Evolutionary conservation across 2,113 vertebrate genomes (phyloP), one percentile per base, ranked within the genome.

Genomic region (Dasypus novemcinctus): DNA sequence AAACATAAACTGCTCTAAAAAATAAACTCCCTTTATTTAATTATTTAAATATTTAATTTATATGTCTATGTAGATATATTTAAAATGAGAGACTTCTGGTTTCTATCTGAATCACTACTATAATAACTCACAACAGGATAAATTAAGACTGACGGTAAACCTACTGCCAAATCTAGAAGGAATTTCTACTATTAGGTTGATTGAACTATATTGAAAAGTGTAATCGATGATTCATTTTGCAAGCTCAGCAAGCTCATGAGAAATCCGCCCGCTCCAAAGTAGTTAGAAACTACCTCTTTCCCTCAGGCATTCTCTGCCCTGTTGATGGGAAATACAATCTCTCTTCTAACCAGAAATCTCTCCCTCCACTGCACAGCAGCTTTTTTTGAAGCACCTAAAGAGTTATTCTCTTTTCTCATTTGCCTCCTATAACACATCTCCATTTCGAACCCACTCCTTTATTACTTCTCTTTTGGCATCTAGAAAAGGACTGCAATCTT

Each of bases 121-220:
- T 96, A 84, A 33, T 46, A 94, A 69, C 43, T 92, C 94, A 84
- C 59, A 76, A 83, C 64, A 90, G 59, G 38, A 75, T n/a, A 88
- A 78, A 96, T 93, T 63, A 93, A 96, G 85, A 91, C 41, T 85
- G 91, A 69, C 82, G 78, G 66, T 95, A 87, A 93, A 54, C 79
- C 85, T 85, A 75, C n/a, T 96, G 87, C 80, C 75, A 93, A 96
- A 84, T 90, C 79, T 92, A 66, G 31, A 83, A 96, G 86, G 7
- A 91, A 75, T 95, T 96, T 94, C 80, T 90, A 54, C 89, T 71
- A 59, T 95, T 94, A 94, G 31, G 21, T 64, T 82, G 76, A 95
- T 76, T 91, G 82, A 95, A 71, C 15, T 84, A 52, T 33, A 86
- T 29, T 86, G 69, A 87, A 96, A 92, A 86, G 64, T 91, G 6